Evolutionary conservation across 2,113 vertebrate species (phyloP).

Genomic region (Parotia lawesii): DNA sequence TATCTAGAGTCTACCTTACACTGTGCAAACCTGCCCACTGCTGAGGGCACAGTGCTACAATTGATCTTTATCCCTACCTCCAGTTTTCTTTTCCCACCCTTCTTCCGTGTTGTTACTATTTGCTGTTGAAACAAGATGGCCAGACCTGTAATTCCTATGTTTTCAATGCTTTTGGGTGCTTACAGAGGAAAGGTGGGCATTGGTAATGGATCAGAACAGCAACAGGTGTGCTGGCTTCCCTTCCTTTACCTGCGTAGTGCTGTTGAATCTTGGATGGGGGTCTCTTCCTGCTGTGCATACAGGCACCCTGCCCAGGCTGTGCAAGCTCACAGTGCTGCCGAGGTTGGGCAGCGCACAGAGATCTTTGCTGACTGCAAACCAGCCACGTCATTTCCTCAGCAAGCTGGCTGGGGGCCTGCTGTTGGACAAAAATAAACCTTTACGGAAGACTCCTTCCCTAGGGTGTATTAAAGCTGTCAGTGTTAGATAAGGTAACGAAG

Average conservation of each 20-base stretch:
- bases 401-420: background rate
- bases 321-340: accelerated
- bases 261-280: background rate
- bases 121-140: background rate
- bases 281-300: background rate
- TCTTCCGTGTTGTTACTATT: background rate
- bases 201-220: background rate
- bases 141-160: background rate
- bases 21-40: background rate
- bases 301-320: background rate
- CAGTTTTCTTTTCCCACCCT: background rate
- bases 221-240: background rate
- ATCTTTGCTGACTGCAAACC: background rate
- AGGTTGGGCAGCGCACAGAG: background rate
- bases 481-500: background rate
- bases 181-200: background rate
- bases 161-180: background rate
- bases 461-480: background rate
- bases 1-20: background rate
- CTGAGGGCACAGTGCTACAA: background rate
- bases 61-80: background rate
- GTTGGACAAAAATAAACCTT: background rate
- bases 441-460: accelerated
- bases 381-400: background rate
- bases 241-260: background rate